These are phyloP conservation scores for Callocephalon fimbriatum DNA, from an alignment of 2,113 vertebrate species.

Conservation along the genomic window DNA sequence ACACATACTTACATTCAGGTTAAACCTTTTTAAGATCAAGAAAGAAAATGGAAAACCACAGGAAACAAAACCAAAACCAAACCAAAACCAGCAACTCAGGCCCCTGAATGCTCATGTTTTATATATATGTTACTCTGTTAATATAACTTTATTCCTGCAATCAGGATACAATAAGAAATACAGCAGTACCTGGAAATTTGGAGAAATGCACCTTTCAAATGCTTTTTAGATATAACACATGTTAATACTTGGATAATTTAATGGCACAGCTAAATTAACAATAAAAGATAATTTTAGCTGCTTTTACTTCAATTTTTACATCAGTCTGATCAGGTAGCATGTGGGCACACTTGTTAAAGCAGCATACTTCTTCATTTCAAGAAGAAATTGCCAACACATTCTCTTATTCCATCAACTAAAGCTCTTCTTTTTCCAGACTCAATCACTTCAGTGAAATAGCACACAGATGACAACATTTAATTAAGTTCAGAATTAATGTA, in stretches of 20 bases:
- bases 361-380: not conserved
- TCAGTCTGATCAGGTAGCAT: not conserved
- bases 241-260: not conserved
- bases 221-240: not conserved
- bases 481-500: slow-evolving; percentile 66
- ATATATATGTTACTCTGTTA: not conserved
- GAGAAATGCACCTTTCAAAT: not conserved
- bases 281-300: not conserved
- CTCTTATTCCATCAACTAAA: not conserved
- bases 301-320: not conserved
- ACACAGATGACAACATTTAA: slow-evolving; percentile 60
- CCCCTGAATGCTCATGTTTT: not conserved
- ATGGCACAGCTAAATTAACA: not conserved
- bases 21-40: not conserved
- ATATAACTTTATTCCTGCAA: not conserved
- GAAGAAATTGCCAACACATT: not conserved
- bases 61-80: not conserved
- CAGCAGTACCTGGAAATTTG: not conserved
- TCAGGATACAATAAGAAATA: not conserved
- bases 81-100: not conserved
- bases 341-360: not conserved
- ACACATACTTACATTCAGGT: not conserved
- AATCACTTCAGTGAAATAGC: slow-evolving; percentile 20
- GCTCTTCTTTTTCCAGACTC: not conserved
- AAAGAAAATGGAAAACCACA: not conserved